Conservation (phyloP, 2,797 vertebrate species). For the Rhinophrynus dorsalis region DNA sequence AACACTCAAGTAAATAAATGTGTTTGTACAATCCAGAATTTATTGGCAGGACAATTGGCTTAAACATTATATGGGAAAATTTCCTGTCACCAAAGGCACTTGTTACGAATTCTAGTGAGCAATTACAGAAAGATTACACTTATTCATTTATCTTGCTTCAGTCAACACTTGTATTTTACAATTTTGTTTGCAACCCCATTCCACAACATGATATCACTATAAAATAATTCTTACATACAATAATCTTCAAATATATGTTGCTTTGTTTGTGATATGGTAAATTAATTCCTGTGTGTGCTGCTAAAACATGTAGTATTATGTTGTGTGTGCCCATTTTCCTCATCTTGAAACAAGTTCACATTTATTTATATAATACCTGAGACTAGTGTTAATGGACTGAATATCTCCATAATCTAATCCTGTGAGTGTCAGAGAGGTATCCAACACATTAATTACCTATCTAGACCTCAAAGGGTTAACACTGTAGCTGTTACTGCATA, state of each 20-base stretch:
- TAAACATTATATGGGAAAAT: not conserved
- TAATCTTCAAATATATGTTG: not conserved
- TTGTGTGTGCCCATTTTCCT: not conserved
- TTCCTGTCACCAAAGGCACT: not conserved
- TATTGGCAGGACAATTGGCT: not conserved
- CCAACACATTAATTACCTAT: no score
- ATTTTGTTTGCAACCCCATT: not conserved
- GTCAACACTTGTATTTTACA: not conserved
- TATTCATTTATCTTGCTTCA: not conserved
- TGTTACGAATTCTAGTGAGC: not conserved
- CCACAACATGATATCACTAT: not conserved
- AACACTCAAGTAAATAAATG: not conserved
- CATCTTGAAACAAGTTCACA: not conserved
- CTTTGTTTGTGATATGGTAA: not conserved
- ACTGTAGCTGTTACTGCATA: no score
- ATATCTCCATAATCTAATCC: no score
- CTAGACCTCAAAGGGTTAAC: no score
- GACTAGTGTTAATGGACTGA: no score
- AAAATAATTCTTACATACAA: not conserved
- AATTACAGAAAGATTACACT: not conserved
- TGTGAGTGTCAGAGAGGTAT: no score
- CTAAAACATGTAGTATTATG: not conserved
- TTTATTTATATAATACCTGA: no score
- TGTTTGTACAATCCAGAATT: not conserved
- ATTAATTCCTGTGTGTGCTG: not conserved